Evolutionary conservation across 2,797 vertebrate genomes (phyloP).

Genomic region (Pristis pectinata): DNA sequence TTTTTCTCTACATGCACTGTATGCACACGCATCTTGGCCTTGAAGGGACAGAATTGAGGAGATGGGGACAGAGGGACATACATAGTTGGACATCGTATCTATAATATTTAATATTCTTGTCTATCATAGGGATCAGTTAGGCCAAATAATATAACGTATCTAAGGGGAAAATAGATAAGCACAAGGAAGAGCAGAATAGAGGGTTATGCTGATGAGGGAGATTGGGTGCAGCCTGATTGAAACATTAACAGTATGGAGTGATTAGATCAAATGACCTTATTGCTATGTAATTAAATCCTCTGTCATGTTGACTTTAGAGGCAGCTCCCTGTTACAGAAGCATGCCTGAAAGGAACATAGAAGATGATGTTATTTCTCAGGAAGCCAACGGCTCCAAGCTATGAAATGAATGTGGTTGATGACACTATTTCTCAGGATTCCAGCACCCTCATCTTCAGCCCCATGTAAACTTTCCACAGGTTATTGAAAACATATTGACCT

Average conservation of each 20-base stretch:
- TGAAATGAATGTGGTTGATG: no score
- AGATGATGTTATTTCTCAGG: background rate
- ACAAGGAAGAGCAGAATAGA: background rate
- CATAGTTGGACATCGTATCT: no score
- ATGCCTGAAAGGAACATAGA: background rate
- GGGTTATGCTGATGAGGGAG: no score
- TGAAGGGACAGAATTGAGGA: no score
- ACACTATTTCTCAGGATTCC: no score
- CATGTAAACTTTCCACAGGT: background rate
- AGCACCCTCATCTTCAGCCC: background rate
- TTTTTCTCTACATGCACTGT: background rate
- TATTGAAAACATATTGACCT: background rate
- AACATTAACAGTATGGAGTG: background rate
- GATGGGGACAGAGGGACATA: no score
- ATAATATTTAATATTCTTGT: no score
- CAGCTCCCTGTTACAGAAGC: background rate
- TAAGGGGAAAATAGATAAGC: no score
- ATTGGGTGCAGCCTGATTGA: background rate
- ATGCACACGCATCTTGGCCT: no score
- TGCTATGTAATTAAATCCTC: background rate
- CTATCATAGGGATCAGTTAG: no score
- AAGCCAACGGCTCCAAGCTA: background rate
- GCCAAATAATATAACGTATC: no score
- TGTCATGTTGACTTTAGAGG: background rate
- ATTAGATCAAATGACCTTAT: background rate